Base-by-base conservation (phyloP, 2,113 vertebrate species). In the Alexandromys fortis region DNA sequence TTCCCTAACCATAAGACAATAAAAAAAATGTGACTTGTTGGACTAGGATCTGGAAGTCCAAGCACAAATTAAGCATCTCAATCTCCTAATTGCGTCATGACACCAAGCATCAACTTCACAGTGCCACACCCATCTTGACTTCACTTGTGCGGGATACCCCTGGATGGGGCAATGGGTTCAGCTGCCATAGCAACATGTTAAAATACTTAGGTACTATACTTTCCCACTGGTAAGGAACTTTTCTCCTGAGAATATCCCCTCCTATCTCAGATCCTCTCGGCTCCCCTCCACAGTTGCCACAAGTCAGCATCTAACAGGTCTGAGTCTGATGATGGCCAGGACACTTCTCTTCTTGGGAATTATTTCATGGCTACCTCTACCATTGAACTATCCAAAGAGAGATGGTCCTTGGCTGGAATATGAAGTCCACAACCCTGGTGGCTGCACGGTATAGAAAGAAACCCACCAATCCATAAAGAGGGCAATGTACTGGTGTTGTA, bases 81-180 rank as follows among this genome's bases (percentile, higher is more conserved):
- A 58, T 35, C 3, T 38, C 17, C 7, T 1, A 49, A 81, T 35
- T 55, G 63, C 7, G 1, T 61, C 68, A 17, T 9, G 12, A 73
- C 10, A 52, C 52, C 86, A 76, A 52, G 55, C 14, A 63, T 75
- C 28, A 82, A 30, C 10, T 63, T 88, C 2, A 67, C 78, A 55
- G 42, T n/a, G 28, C 21, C 17, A 55, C 30, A 49, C 0, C 8
- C 1, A 22, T 42, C 38, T 70, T 13, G 61, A 58, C 45, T 82
- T 21, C 22, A 24, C 45, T 4, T 13, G 0, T 45, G 19, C 3
- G 19, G 3, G 67, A 2, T 3, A n/a, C 0, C 17, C 52, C n/a
- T 38, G 24, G 0, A 26, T 76, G 65, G 19, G 38, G 33, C 47
- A 58, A 45, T 11, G 47, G 26, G 28, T 10, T 26, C 58, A 21